Evolutionary conservation across 2,113 vertebrate genomes (phyloP).

Genomic region (Sprattus sprattus): DNA sequence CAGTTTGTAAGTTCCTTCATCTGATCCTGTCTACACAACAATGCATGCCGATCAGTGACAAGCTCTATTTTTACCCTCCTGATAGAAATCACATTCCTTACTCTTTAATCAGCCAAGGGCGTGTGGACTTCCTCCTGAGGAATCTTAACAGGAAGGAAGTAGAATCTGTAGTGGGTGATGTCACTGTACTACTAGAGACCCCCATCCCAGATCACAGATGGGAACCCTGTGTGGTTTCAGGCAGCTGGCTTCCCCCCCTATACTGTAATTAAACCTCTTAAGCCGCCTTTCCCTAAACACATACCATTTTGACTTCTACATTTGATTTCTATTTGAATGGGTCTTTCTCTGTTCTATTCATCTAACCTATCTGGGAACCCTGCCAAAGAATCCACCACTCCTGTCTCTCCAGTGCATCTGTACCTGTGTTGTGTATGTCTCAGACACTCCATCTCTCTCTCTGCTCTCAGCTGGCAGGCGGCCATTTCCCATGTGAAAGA

Average conservation of each 20-base stretch:
- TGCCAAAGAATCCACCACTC: background rate
- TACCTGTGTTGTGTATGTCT: background rate
- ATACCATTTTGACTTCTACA: background rate
- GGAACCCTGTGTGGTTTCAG: background rate
- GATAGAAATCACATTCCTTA: constrained; percentile 42
- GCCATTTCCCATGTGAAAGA: constrained; percentile 6
- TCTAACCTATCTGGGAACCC: background rate
- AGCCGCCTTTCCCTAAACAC: background rate
- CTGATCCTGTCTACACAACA: constrained; percentile 20
- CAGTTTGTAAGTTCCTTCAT: constrained; percentile 18
- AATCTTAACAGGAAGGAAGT: constrained; percentile 37
- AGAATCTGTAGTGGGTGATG: constrained; percentile 39
- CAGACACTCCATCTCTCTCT: background rate
- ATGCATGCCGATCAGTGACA: constrained; percentile 24
- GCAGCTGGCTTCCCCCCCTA: background rate
- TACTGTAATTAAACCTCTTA: background rate
- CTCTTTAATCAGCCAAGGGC: constrained; percentile 40
- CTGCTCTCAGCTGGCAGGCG: background rate
- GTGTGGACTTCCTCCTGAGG: constrained; percentile 29
- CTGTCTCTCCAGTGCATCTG: background rate
- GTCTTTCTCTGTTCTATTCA: background rate
- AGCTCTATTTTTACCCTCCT: constrained; percentile 32
- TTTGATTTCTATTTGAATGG: background rate
- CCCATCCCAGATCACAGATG: background rate
- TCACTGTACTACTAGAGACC: constrained; percentile 1